Evolutionary conservation across 2,888 invertebrate species (phyloP).

Genomic region (Meiosimyza decipiens): DNA sequence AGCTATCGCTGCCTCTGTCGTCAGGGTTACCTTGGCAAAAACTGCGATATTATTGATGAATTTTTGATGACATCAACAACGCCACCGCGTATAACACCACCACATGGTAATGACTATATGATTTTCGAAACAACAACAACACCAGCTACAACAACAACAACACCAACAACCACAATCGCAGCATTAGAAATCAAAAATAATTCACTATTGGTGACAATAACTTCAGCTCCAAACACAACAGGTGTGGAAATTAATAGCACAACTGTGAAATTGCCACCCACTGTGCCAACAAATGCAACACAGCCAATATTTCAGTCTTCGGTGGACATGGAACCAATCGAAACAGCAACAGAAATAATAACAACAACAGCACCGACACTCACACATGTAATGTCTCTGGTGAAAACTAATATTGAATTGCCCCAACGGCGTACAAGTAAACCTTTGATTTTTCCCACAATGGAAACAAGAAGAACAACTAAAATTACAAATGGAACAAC

Average conservation of each 20-base stretch:
- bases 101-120: conserved; percentile 41
- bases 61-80: conserved; percentile 60
- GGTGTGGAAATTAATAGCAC: conserved; percentile 34
- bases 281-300: conserved; percentile 3
- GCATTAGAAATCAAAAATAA: not conserved
- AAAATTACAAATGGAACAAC: conserved; percentile 36
- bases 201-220: conserved; percentile 9
- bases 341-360: conserved; percentile 4
- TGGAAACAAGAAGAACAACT: conserved; percentile 25
- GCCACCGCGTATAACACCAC: conserved; percentile 62
- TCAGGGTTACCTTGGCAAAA: conserved; percentile 78
- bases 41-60: conserved; percentile 74
- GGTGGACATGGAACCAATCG: not conserved
- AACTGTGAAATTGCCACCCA: conserved; percentile 33
- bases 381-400: conserved; percentile 33
- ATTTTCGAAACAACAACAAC: conserved; percentile 5
- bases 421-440: conserved; percentile 43
- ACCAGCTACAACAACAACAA: not conserved
- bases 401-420: conserved; percentile 51
- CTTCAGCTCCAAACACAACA: conserved; percentile 30
- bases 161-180: conserved; percentile 3
- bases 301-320: not conserved
- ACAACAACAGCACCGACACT: conserved; percentile 39
- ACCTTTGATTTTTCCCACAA: conserved; percentile 33
- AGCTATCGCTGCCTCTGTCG: conserved; percentile 81